Percentiles rank a stretch among this genome's conserved stretches.
Conservation (phyloP, 2,113 vertebrate species). For the Petaurus breviceps region DNA sequence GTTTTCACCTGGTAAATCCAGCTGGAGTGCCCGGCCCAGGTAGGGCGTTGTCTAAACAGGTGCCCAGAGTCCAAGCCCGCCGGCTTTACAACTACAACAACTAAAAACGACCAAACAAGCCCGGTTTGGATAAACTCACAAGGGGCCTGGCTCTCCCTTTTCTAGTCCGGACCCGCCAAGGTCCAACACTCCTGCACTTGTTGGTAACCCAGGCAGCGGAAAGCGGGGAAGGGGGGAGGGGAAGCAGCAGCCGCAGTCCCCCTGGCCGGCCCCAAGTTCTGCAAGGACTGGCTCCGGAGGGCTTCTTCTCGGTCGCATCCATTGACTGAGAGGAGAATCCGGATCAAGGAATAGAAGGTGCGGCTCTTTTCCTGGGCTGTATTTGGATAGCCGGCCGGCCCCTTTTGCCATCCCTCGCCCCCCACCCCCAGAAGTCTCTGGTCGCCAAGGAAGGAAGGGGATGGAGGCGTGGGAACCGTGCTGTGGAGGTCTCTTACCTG, state of each 20-base stretch:
- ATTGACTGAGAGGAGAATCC: not conserved
- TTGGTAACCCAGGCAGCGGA: not conserved
- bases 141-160: constrained; percentile 64
- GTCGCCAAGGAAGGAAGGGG: constrained; percentile 2
- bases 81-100: constrained; percentile 46
- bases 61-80: constrained; percentile 66
- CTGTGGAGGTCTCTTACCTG: constrained; percentile 89
- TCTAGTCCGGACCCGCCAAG: constrained; percentile 59
- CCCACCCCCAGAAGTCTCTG: not conserved
- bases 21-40: constrained; percentile 57
- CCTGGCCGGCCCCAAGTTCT: not conserved
- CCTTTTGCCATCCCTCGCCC: not conserved
- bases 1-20: constrained; percentile 65
- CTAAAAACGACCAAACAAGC: constrained; percentile 40
- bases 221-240: not conserved
- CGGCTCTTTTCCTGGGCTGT: not conserved
- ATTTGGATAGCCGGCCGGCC: no score
- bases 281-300: not conserved
- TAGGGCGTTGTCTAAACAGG: constrained; percentile 51
- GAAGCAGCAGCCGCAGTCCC: not conserved
- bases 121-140: constrained; percentile 37
- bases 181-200: constrained; percentile 65
- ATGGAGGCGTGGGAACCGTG: constrained; percentile 1
- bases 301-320: no score
- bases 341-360: not conserved